Percentiles rank a stretch among this genome's conserved stretches.
Conservation (phyloP, 37 sponge, comb jelly and placozoan genomes). For the Cladorhizidae sp. region DNA sequence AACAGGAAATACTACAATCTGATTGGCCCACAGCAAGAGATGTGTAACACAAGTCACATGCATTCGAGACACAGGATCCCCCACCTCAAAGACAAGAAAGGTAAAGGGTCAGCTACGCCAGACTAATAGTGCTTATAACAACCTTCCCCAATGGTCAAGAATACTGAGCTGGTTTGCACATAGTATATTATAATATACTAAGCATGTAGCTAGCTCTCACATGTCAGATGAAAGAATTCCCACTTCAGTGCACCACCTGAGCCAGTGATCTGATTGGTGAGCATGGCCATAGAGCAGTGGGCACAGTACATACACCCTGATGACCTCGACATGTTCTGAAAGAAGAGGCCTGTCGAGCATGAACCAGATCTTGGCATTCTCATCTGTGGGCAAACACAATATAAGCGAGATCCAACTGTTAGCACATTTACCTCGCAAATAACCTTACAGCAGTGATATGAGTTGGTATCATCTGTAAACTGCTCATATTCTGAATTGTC, state of each 20-base stretch:
- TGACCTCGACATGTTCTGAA: conserved; percentile 14
- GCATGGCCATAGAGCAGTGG: conserved; percentile 67
- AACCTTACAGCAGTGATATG: neutral
- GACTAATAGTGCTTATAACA: too few species aligned
- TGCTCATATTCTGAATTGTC: neutral
- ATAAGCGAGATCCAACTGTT: neutral
- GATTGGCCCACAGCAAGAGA: too few species aligned
- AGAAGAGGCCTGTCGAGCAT: neutral
- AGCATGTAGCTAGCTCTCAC: conserved; percentile 30
- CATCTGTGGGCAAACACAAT: conserved; percentile 1
- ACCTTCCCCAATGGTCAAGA: too few species aligned
- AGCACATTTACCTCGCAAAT: neutral
- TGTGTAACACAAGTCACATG: too few species aligned
- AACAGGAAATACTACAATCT: too few species aligned
- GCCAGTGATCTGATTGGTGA: conserved; percentile 53
- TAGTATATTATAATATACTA: too few species aligned
- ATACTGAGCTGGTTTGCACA: too few species aligned
- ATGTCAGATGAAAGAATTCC: conserved; percentile 22
- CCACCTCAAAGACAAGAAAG: too few species aligned
- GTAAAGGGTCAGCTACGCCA: too few species aligned
- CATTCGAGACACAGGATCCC: too few species aligned
- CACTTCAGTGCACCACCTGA: conserved; percentile 40
- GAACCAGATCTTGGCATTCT: conserved; percentile 31
- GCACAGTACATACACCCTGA: conserved; percentile 40
- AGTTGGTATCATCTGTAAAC: neutral